Percentiles rank a stretch among this genome's conserved stretches.
These are phyloP conservation scores for Dromaius novaehollandiae DNA, from an alignment of 2,113 vertebrate species.

Conservation along the genomic window DNA sequence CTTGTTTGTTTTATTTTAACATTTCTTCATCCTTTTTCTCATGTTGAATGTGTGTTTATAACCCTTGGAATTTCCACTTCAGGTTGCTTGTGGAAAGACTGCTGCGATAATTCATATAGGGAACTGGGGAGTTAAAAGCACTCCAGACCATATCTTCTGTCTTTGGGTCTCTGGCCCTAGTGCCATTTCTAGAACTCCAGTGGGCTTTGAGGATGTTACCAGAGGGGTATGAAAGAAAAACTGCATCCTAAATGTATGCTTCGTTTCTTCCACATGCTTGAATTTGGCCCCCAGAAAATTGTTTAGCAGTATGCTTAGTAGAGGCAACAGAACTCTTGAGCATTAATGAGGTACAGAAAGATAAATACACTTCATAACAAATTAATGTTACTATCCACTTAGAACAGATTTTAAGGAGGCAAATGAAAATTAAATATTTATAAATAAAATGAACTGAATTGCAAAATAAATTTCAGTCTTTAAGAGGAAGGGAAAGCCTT, in stretches of 20 bases:
- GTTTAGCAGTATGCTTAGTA: conserved; percentile 30
- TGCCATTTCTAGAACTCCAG: background rate
- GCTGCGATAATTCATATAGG: background rate
- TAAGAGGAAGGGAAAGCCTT: conserved; percentile 61
- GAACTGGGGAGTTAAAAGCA: background rate
- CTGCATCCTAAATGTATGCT: background rate
- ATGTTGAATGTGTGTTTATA: background rate
- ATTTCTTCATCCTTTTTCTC: background rate
- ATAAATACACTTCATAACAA: conserved; percentile 69
- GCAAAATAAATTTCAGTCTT: conserved; percentile 53
- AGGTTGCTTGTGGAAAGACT: background rate
- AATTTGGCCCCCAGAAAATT: conserved; percentile 8
- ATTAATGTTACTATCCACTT: conserved; percentile 63
- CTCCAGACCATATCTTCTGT: background rate
- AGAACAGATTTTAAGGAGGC: conserved; percentile 37
- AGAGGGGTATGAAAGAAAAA: background rate
- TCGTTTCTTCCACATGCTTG: background rate
- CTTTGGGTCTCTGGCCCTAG: background rate
- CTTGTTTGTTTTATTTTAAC: background rate
- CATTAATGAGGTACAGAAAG: conserved; percentile 23
- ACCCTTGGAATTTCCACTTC: background rate
- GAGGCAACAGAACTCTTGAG: conserved; percentile 43
- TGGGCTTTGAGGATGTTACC: background rate
- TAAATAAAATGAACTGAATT: conserved; percentile 56
- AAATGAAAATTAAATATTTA: conserved; percentile 71